Evolutionary conservation across 2,797 vertebrate species (phyloP).

Genomic region (Xiphorhynchus erythropygius): DNA sequence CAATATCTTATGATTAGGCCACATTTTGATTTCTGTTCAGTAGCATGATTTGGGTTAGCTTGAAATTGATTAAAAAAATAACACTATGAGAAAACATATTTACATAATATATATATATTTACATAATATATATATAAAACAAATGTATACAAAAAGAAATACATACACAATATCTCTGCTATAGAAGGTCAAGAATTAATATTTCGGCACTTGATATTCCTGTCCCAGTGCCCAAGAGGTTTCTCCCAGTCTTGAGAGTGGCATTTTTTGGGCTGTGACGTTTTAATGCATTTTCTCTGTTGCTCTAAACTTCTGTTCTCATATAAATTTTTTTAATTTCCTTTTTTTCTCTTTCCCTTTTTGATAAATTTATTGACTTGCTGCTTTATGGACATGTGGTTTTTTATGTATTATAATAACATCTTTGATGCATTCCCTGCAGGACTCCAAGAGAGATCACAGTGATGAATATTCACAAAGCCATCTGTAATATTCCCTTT

Average conservation of each 20-base stretch:
- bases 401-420: constrained; percentile 6
- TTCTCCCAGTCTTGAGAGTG: not conserved
- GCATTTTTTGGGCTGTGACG: not conserved
- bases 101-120: not conserved
- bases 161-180: not conserved
- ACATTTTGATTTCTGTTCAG: not conserved
- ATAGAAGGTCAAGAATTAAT: not conserved
- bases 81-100: not conserved
- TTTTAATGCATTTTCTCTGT: not conserved
- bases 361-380: not conserved
- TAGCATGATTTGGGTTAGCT: not conserved
- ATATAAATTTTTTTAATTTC: not conserved
- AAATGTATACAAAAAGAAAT: not conserved
- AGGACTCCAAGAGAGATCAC: constrained; percentile 94
- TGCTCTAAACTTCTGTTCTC: not conserved
- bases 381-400: not conserved
- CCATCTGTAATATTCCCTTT: constrained; percentile 89
- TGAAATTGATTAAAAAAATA: not conserved
- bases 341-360: not conserved
- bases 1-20: not conserved
- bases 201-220: not conserved
- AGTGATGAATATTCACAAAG: constrained; percentile 93
- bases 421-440: constrained; percentile 59
- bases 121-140: not conserved
- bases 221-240: not conserved